phyloP scores from a whole-genome alignment of 2,113 vertebrate genomes.

The Bubalus kerabau region DNA sequence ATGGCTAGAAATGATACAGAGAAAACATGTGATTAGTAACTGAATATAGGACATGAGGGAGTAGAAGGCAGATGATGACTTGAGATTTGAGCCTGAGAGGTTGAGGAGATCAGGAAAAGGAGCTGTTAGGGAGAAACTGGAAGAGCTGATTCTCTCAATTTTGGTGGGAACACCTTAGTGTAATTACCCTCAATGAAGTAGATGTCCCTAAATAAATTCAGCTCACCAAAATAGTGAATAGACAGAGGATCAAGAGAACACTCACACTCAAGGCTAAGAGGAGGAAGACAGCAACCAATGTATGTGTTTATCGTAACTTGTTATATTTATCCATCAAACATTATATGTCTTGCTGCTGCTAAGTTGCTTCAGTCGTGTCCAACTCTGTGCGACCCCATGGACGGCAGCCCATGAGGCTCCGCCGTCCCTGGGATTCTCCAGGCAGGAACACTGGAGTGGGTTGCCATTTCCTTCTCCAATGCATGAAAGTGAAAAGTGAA shows the following conservation, averaged over 20 bases:
- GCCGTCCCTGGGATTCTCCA: too few relatives aligned
- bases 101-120: not conserved
- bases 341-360: not conserved
- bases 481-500: too few relatives aligned
- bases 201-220: not conserved
- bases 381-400: too few relatives aligned
- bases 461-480: too few relatives aligned
- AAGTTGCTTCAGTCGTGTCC: too few relatives aligned
- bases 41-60: not conserved
- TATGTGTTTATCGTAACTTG: not conserved
- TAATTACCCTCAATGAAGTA: not conserved
- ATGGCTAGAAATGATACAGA: not conserved
- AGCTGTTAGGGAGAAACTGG: not conserved
- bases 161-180: not conserved
- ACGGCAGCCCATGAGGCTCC: too few relatives aligned
- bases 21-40: not conserved
- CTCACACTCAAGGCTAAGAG: not conserved
- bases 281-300: not conserved
- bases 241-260: not conserved
- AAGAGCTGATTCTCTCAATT: not conserved
- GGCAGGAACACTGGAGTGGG: too few relatives aligned
- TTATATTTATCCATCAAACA: not conserved
- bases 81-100: not conserved
- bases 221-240: not conserved
- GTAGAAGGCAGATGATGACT: not conserved